phyloP scores from a whole-genome alignment of 2,797 vertebrate species.

The Cottoperca gobio region DNA sequence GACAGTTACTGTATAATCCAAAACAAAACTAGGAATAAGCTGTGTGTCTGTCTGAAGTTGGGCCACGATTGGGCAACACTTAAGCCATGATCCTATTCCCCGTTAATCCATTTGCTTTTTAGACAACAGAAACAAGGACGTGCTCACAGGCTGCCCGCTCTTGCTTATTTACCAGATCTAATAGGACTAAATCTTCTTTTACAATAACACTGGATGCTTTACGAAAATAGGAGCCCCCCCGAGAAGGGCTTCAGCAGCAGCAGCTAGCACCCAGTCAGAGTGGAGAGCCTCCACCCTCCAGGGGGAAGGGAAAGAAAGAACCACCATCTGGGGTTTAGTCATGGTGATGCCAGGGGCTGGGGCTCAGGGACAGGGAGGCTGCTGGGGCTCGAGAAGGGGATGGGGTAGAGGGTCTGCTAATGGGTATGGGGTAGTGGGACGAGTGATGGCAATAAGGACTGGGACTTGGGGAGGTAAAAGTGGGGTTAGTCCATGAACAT shows the following conservation, averaged over 20 bases:
- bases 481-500: background rate
- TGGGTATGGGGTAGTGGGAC: constrained; percentile 20
- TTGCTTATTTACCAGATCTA: constrained; percentile 75
- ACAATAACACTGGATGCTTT: constrained; percentile 70
- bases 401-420: constrained; percentile 39
- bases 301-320: constrained; percentile 82
- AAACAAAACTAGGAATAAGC: constrained; percentile 38
- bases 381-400: constrained; percentile 57
- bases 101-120: constrained; percentile 76
- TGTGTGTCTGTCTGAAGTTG: constrained; percentile 42
- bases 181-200: constrained; percentile 82
- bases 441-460: constrained; percentile 27
- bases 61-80: constrained; percentile 50
- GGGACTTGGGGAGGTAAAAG: constrained; percentile 1
- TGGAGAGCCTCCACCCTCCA: constrained; percentile 80
- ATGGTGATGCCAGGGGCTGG: constrained; percentile 86
- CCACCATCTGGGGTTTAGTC: constrained; percentile 89
- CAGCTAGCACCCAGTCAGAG: constrained; percentile 76
- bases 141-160: constrained; percentile 66
- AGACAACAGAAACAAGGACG: constrained; percentile 75
- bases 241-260: constrained; percentile 57
- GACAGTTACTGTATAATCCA: constrained; percentile 34
- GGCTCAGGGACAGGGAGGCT: constrained; percentile 64
- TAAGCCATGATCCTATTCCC: constrained; percentile 60
- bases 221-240: constrained; percentile 65